phyloP scores from a whole-genome alignment of 1,140 invertebrate genomes.

The Drosophila simulans region DNA sequence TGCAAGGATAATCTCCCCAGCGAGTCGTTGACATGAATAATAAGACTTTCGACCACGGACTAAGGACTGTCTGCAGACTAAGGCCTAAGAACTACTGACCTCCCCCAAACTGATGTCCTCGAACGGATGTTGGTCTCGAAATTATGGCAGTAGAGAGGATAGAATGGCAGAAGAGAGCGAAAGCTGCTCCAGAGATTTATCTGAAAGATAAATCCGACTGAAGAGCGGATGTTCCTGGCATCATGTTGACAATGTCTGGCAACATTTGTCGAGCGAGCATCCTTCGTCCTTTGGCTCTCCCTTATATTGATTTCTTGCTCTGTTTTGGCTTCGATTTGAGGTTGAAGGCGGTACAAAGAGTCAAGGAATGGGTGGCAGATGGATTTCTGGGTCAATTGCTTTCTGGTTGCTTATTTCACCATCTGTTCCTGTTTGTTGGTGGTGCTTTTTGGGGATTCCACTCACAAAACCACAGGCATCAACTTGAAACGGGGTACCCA shows the following conservation, averaged over 20 bases:
- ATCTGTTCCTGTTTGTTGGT: constrained; percentile 7
- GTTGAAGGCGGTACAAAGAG: neutral
- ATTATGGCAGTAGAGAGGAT: constrained; percentile 46
- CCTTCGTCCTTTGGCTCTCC: constrained; percentile 3
- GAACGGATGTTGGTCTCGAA: constrained; percentile 9
- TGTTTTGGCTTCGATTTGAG: constrained; percentile 40
- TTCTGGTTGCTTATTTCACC: constrained; percentile 12
- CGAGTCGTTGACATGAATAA: neutral
- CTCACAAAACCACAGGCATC: constrained; percentile 19
- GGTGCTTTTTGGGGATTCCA: constrained; percentile 1
- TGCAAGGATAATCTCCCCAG: neutral
- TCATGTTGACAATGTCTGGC: constrained; percentile 27
- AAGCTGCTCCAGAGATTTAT: constrained; percentile 33
- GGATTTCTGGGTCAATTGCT: constrained; percentile 50
- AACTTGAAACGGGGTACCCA: neutral
- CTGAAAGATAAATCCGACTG: constrained; percentile 1
- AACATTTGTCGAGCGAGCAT: constrained; percentile 30
- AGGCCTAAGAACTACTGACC: constrained; percentile 23
- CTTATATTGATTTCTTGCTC: constrained; percentile 48
- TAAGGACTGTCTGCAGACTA: constrained; percentile 19
- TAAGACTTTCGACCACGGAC: constrained; percentile 39
- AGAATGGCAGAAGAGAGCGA: constrained; percentile 11
- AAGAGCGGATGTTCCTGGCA: constrained; percentile 24
- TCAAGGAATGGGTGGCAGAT: neutral
- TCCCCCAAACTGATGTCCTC: constrained; percentile 15